Evolutionary conservation across 2,797 vertebrate species (phyloP).

Genomic region (Prionace glauca): DNA sequence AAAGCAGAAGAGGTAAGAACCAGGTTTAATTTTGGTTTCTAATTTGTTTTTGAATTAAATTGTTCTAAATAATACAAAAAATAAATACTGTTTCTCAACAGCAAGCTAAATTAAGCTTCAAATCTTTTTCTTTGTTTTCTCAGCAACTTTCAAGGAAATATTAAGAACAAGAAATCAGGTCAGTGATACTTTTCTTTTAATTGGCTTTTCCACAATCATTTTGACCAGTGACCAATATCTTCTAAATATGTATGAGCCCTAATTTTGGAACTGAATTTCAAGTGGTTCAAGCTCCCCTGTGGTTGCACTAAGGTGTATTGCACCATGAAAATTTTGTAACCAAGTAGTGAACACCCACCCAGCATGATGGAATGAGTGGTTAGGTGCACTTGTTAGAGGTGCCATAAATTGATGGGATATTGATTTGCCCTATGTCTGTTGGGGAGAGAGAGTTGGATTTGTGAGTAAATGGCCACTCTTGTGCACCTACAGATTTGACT

Average conservation of each 20-base stretch:
- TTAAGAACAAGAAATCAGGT: slow-evolving; percentile 12
- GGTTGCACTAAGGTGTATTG: not conserved
- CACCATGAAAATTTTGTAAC: not conserved
- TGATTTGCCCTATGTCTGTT: not conserved
- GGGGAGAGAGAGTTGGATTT: no score
- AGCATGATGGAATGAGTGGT: not conserved
- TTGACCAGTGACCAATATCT: not conserved
- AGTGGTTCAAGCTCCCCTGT: not conserved
- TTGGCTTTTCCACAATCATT: not conserved
- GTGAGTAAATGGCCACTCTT: not conserved
- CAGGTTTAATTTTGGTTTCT: slow-evolving; percentile 10
- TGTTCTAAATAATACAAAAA: not conserved
- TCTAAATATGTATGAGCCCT: not conserved
- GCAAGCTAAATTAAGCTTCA: not conserved
- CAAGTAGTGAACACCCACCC: not conserved
- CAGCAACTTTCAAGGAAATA: not conserved
- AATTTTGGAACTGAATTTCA: not conserved
- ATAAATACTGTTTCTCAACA: not conserved
- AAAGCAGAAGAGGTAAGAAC: slow-evolving; percentile 54
- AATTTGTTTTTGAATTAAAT: slow-evolving; percentile 2
- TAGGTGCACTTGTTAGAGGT: not conserved
- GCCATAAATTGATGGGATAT: not conserved
- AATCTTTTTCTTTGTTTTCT: not conserved
- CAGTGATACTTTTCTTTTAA: not conserved
- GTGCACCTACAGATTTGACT: not conserved